These are phyloP conservation scores for Ceratina japonica DNA, from an alignment of 1,140 invertebrate genomes.

Conservation along the genomic window DNA sequence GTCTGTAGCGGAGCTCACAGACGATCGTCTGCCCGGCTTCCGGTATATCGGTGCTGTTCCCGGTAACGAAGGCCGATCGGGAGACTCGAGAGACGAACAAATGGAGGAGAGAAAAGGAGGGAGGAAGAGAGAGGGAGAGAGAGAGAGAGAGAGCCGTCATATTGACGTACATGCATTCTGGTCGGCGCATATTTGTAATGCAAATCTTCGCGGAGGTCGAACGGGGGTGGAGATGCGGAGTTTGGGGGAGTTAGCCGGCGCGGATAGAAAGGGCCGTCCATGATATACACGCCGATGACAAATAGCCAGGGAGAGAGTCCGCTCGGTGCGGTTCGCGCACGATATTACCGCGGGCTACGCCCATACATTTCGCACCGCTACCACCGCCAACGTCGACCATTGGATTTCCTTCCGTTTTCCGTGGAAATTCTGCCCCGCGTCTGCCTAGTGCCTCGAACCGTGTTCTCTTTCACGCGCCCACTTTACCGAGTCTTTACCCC, in stretches of 20 bases:
- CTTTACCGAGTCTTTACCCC: slow-evolving; percentile 42
- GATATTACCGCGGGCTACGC: slow-evolving; percentile 63
- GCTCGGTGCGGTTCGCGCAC: slow-evolving; percentile 60
- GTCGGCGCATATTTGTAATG: slow-evolving; percentile 71
- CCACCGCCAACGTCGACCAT: slow-evolving; percentile 55
- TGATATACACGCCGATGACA: slow-evolving; percentile 70
- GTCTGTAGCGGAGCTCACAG: background rate
- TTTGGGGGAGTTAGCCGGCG: slow-evolving; percentile 37
- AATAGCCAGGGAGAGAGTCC: slow-evolving; percentile 66
- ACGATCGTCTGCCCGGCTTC: slow-evolving; percentile 32
- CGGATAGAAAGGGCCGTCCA: slow-evolving; percentile 61
- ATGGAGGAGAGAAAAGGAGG: background rate
- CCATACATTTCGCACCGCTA: slow-evolving; percentile 65
- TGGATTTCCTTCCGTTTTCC: slow-evolving; percentile 69
- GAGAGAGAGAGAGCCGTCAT: slow-evolving; percentile 60
- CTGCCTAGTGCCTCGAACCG: background rate
- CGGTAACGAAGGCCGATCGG: slow-evolving; percentile 39
- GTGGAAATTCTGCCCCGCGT: slow-evolving; percentile 50
- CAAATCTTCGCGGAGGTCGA: slow-evolving; percentile 69
- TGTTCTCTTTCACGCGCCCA: slow-evolving; percentile 10
- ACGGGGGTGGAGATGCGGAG: slow-evolving; percentile 24
- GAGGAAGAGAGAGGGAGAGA: background rate
- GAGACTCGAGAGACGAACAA: background rate
- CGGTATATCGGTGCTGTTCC: slow-evolving; percentile 33
- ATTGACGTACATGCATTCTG: slow-evolving; percentile 68